A percentile compares a stretch with the other conserved stretches of the same genome.
Conservation (phyloP, 2,888 invertebrate species). For the Orthosia incerta region DNA sequence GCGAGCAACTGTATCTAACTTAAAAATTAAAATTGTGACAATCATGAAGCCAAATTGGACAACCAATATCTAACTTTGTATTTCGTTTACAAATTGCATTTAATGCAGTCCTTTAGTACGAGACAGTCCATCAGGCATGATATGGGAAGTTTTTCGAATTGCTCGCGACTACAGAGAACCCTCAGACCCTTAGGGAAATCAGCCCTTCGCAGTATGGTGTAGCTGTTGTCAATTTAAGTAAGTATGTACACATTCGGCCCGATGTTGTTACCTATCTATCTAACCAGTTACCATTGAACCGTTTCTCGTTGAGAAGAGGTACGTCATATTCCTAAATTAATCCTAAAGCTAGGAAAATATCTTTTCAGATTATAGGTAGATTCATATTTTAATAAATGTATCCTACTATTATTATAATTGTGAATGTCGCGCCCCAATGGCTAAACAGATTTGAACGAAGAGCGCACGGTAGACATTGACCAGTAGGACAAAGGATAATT, state of each 20-base stretch:
- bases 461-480: too few relatives aligned
- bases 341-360: neutral
- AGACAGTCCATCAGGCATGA: slow-evolving; percentile 8
- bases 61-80: neutral
- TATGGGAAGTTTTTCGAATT: slow-evolving; percentile 28
- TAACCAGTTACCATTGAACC: neutral
- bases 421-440: too few relatives aligned
- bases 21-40: neutral
- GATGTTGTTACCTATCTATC: slow-evolving; percentile 22
- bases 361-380: neutral
- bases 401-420: too few relatives aligned
- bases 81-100: slow-evolving; percentile 29
- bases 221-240: slow-evolving; percentile 50
- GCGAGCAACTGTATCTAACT: too few relatives aligned
- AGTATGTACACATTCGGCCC: slow-evolving; percentile 24
- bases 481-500: too few relatives aligned
- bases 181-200: slow-evolving; percentile 50
- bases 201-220: slow-evolving; percentile 45
- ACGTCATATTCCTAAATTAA: neutral
- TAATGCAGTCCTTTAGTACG: slow-evolving; percentile 35
- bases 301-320: neutral
- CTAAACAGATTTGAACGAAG: too few relatives aligned
- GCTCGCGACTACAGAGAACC: slow-evolving; percentile 27
- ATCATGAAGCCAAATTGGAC: neutral
- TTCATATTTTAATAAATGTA: too few relatives aligned